These are phyloP conservation scores for Nerophis lumbriciformis DNA, from an alignment of 2,113 vertebrate species.

Conservation along the genomic window DNA sequence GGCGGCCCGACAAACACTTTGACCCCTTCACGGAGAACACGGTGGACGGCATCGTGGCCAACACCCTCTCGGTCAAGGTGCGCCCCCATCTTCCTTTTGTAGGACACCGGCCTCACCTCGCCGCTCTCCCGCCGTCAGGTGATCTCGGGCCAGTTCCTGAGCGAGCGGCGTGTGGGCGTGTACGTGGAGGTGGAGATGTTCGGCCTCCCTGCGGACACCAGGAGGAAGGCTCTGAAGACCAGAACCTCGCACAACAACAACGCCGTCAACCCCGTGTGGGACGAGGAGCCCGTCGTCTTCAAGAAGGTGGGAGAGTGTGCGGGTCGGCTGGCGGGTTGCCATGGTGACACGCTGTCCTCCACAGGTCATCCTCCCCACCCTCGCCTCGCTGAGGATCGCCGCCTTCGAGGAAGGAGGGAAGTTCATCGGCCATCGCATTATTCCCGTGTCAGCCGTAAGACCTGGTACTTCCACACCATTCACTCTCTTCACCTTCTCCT, in stretches of 20 bases:
- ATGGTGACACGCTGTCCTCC: background rate
- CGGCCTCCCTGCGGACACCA: slow-evolving; percentile 91
- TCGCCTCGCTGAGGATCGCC: slow-evolving; percentile 89
- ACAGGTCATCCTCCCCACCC: slow-evolving; percentile 89
- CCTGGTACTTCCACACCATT: slow-evolving; percentile 72
- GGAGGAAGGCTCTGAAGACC: slow-evolving; percentile 91
- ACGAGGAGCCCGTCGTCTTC: slow-evolving; percentile 92
- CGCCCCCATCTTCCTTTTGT: background rate
- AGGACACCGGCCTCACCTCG: background rate
- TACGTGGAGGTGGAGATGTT: slow-evolving; percentile 98
- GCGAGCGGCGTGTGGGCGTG: slow-evolving; percentile 89
- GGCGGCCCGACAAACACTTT: slow-evolving; percentile 93
- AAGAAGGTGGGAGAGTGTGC: slow-evolving; percentile 78
- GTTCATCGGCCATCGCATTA: slow-evolving; percentile 91
- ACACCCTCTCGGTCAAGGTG: slow-evolving; percentile 97
- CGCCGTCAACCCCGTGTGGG: slow-evolving; percentile 93
- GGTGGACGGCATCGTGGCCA: slow-evolving; percentile 95
- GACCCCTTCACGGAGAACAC: slow-evolving; percentile 94
- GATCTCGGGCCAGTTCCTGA: slow-evolving; percentile 95
- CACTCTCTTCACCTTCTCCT: too few species aligned
- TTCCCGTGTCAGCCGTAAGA: slow-evolving; percentile 89
- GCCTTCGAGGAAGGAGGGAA: slow-evolving; percentile 96
- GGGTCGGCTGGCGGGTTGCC: background rate
- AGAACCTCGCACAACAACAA: slow-evolving; percentile 91
- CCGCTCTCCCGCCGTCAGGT: slow-evolving; percentile 72